Base-by-base conservation (phyloP, 1,140 invertebrate species). In the Reticulitermes speratus region DNA sequence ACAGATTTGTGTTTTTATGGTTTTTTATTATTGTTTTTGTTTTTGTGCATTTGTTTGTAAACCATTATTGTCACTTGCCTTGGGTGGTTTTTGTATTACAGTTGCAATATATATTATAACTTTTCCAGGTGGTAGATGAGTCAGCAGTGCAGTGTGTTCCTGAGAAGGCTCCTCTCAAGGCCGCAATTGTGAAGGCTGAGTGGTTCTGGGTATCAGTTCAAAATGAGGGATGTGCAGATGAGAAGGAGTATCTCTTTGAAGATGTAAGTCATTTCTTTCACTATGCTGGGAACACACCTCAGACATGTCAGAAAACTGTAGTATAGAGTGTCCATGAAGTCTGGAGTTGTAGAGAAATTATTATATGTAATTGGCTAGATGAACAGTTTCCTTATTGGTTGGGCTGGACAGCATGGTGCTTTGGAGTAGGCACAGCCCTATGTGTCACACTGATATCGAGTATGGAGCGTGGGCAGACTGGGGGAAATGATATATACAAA, bases 131-230 rank as follows among this genome's bases (percentile, higher is more conserved):
- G 84, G 96, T 97, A 44, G 96, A 97, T 89, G 96, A 96, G 89
- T 95, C 96, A 87, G 94, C 94, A 87, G 94, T 95, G 21, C 93
- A 92, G 87, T 90, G 93, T 85, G 91, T 95, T 87, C 95, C 95
- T 82, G 86, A 86, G 48, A 83, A 94, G 87, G 91, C 91, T 14
- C 91, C 93, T 30, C 88, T 91, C 38, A 91, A 93, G 87, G 94
- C 95, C 30, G 94, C 95, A 89, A 93, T 97, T 82, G 95, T 98
- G 65, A 97, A 96, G 91, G 96, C 96, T 32, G 97, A 99, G 92
- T 99, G 98, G 98, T 99, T 99, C 91, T 99, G 98, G 98, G 96
- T 95, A 0, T 97, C 97, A 75, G 96, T 99, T 85, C 98, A 99
- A 91, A 98, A 99, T 92, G 96, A 98, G 89, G 96, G 96, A 88